These are phyloP conservation scores for Heliconius sara DNA, from an alignment of 2,888 invertebrate genomes.

Conservation along the genomic window DNA sequence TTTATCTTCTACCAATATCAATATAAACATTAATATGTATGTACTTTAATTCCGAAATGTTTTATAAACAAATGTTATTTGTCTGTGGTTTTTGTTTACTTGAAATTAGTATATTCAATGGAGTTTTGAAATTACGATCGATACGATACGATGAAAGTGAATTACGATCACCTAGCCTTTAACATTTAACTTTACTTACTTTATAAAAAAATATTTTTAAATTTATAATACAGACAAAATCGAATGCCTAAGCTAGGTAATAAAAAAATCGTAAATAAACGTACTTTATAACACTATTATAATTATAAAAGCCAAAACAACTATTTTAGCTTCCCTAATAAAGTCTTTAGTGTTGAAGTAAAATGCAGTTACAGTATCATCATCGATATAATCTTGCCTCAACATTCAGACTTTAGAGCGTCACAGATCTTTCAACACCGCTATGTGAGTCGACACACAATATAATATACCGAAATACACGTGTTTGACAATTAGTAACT, in stretches of 20 bases:
- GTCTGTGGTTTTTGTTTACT: background rate
- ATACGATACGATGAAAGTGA: too few relatives aligned
- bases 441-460: constrained; percentile 57
- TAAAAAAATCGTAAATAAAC: too few relatives aligned
- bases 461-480: constrained; percentile 79
- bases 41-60: background rate
- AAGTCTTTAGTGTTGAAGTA: background rate
- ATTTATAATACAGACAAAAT: too few relatives aligned
- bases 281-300: background rate
- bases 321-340: background rate
- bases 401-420: constrained; percentile 7
- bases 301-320: background rate
- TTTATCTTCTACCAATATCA: constrained; percentile 10
- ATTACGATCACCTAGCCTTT: background rate
- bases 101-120: background rate
- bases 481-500: constrained; percentile 77
- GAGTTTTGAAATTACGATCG: background rate
- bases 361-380: constrained; percentile 10
- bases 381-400: constrained; percentile 11
- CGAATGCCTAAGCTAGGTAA: too few relatives aligned
- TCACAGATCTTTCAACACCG: constrained; percentile 72
- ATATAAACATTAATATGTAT: background rate
- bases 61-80: background rate
- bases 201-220: too few relatives aligned
- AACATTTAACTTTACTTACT: background rate